Evolutionary conservation across 2,113 vertebrate species (phyloP), one percentile per base, ranked within the genome.

Genomic region (Heterochromis multidens): DNA sequence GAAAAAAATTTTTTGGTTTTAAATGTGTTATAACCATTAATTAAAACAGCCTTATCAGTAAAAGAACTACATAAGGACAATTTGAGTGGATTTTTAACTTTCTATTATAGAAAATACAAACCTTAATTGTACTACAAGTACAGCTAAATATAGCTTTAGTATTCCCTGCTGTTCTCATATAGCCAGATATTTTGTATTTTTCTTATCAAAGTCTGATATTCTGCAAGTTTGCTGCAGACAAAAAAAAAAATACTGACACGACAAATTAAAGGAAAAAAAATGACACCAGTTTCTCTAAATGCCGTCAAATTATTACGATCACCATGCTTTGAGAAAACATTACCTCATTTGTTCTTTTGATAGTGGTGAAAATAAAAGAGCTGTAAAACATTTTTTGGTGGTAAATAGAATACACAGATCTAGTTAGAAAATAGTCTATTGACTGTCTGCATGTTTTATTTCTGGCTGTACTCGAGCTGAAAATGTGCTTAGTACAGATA

Each of bases 401-500:
- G 49, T 74, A 52, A 52, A 74, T 43, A 6, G 11, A 74, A 74
- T 31, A 17, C 67, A 74, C 43, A 52, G 11, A 52, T 31, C 46
- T 31, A 74, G 43, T 74, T 31, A 52, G 49, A 74, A 74, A 52
- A 74, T 31, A 74, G 4, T 74, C 46, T 52, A 46, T n/a, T 52
- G 46, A 52, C 49, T 74, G n/a, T 40, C 37, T 74, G 9, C 31
- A 63, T 21, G 12, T 70, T 63, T 46, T 78, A 80, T 79, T 80
- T 72, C 54, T n/a, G 23, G n/a, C 16, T 54, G 74, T 61, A 82
- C 46, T 86, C 52, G 49, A 70, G 29, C 9, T 84, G 63, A n/a
- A 82, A 85, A 82, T 81, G 74, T 80, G 33, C 52, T 79, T 35
- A 14, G 27, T 5, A 74, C 59, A 67, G 60, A 83, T 83, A 79